Evolutionary conservation across 1,140 invertebrate species (phyloP).

Genomic region (Macrosteles quadrilineatus): DNA sequence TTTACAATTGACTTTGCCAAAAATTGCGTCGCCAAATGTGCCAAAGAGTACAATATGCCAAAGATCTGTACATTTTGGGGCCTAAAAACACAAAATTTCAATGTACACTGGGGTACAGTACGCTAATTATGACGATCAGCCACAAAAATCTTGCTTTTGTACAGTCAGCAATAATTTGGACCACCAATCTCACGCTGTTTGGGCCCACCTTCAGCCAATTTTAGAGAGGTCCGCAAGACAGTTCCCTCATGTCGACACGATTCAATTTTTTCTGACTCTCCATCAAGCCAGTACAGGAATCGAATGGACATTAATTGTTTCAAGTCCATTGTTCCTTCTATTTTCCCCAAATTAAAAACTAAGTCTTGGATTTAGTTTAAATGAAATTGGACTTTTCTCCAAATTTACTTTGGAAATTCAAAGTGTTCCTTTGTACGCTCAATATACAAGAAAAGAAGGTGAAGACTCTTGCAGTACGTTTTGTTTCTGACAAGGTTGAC

Average conservation of each 20-base stretch:
- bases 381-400: too few species aligned
- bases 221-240: conserved; percentile 8
- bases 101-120: not conserved
- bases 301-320: too few species aligned
- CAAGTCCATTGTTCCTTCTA: too few species aligned
- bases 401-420: too few species aligned
- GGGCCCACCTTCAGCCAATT: not conserved
- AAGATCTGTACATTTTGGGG: too few species aligned
- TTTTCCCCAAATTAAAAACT: too few species aligned
- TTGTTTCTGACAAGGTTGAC: too few species aligned
- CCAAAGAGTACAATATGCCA: not conserved
- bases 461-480: too few species aligned
- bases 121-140: not conserved
- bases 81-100: not conserved
- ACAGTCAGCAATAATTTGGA: not conserved
- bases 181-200: conserved; percentile 8
- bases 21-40: conserved; percentile 4
- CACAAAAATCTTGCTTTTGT: conserved; percentile 13
- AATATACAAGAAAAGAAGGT: too few species aligned
- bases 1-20: conserved; percentile 10
- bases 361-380: too few species aligned
- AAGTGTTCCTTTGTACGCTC: too few species aligned
- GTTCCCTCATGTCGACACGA: conserved; percentile 7
- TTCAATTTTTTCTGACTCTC: not conserved
- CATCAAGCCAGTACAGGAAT: too few species aligned